phyloP scores from a whole-genome alignment of 2,113 vertebrate genomes.

The Meriones unguiculatus region DNA sequence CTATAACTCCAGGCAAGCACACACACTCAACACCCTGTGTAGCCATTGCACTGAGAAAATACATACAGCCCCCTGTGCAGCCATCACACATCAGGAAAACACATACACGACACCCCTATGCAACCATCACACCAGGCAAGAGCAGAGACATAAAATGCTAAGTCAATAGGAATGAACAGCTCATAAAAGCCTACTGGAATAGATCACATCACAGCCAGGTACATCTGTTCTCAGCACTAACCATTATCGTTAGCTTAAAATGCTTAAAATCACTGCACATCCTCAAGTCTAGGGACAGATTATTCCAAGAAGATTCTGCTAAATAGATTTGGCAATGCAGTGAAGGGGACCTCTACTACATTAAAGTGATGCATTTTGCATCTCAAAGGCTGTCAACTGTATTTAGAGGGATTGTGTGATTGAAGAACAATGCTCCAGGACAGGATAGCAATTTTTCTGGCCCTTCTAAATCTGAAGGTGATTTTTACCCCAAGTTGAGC shows the following conservation, averaged over 20 bases:
- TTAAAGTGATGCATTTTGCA: constrained; percentile 87
- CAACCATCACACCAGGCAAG: constrained; percentile 88
- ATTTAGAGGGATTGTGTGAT: constrained; percentile 87
- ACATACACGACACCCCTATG: constrained; percentile 84
- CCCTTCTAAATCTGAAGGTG: constrained; percentile 78
- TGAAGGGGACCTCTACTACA: constrained; percentile 86
- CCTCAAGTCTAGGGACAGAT: constrained; percentile 90
- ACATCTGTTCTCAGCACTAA: constrained; percentile 91
- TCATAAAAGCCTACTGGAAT: constrained; percentile 88
- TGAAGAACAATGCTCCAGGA: constrained; percentile 84
- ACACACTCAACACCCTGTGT: constrained; percentile 71
- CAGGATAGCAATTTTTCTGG: constrained; percentile 84
- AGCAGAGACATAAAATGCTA: constrained; percentile 87
- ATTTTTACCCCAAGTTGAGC: constrained; percentile 77
- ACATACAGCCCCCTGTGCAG: constrained; percentile 76
- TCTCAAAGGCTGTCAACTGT: constrained; percentile 88
- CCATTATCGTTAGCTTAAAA: constrained; percentile 91
- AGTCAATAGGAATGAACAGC: constrained; percentile 87
- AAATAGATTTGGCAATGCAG: constrained; percentile 89
- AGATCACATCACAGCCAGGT: constrained; percentile 89
- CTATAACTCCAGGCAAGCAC: constrained; percentile 76
- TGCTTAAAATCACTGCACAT: constrained; percentile 89
- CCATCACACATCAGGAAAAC: constrained; percentile 82
- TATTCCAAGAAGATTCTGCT: constrained; percentile 89
- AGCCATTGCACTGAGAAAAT: constrained; percentile 81